phyloP scores from a whole-genome alignment of 2,113 vertebrate genomes.

The Hydropotes inermis region DNA sequence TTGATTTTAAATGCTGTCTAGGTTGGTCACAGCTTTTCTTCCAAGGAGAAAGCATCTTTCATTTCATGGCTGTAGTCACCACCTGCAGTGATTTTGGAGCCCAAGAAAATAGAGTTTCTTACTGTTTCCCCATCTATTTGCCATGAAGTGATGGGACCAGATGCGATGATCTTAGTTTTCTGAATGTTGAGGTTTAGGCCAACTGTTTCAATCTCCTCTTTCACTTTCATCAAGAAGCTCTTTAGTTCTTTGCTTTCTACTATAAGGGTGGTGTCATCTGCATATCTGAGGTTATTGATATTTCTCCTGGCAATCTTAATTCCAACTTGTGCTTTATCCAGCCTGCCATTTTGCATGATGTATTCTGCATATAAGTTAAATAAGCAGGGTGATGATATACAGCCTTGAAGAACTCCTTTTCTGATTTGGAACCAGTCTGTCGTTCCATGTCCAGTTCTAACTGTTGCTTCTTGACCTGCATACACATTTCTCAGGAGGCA shows the following conservation, averaged over 20 bases:
- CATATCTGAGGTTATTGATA: background rate
- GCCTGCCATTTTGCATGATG: rapidly evolving
- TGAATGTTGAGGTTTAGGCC: background rate
- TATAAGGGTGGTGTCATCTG: background rate
- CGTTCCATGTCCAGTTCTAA: background rate
- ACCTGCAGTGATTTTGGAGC: background rate
- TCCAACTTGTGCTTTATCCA: background rate
- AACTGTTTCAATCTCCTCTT: background rate
- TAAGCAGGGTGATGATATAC: background rate
- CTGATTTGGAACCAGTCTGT: background rate
- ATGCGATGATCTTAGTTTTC: background rate
- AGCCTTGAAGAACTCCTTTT: background rate
- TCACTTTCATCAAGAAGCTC: background rate
- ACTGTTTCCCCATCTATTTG: background rate
- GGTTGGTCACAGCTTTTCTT: background rate
- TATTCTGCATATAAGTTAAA: background rate
- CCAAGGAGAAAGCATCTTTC: background rate
- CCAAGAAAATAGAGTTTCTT: background rate
- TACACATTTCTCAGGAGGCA: background rate
- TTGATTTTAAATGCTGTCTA: background rate
- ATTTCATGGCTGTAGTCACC: background rate
- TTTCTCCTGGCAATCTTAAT: background rate
- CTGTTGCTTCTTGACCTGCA: background rate
- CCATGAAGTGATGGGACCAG: background rate
- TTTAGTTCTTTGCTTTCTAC: background rate